Base-by-base conservation (phyloP, 1,140 invertebrate species). In the Procambarus clarkii region DNA sequence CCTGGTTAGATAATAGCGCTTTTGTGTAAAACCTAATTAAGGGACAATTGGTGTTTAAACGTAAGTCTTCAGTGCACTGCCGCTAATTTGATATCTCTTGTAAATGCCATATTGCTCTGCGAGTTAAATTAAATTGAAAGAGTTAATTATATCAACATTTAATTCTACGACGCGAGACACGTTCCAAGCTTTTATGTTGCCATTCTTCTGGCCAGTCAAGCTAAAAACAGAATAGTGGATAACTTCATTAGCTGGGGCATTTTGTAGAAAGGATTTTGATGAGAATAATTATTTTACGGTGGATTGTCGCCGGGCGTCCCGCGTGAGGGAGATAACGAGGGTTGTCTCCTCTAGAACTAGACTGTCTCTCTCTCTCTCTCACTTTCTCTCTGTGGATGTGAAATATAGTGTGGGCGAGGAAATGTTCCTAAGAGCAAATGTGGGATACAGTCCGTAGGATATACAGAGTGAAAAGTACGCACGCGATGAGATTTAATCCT, bases 71-170 rank as follows among this genome's bases (percentile, higher is more conserved):
- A 88, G 45, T 74, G 86, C 78, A 44, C 85, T 21, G 85, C 74
- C 21, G 54, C n/a, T 88, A 88, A 88, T 80, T 81, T 60, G 86
- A 88, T 88, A 58, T 46, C 58, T 48, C 86, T 71, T 69, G 24
- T 80, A 46, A 54, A 60, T 88, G 78, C 69, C 77, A 81, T 54
- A 71, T 81, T 81, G 60, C 58, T 64, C 54, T 18, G 44, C 18
- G 54, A 64, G 48, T 80, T 88, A 81, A 88, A 88, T 79, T 81
- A 80, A 81, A 86, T 86, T 77, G 86, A 81, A 81, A 76, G 77
- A 81, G 77, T 88, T 88, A 88, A 88, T 88, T 88, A 80, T 88
- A 88, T 88, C 86, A 88, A 88, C 86, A 88, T 88, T 88, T 88
- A 88, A 88, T 88, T 80, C 86, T 86, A 86, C 79, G n/a, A 44